A percentile compares a stretch with the other conserved stretches of the same genome.
Evolutionary conservation across 2,113 vertebrate genomes (phyloP).

Genomic region (Carassius auratus): DNA sequence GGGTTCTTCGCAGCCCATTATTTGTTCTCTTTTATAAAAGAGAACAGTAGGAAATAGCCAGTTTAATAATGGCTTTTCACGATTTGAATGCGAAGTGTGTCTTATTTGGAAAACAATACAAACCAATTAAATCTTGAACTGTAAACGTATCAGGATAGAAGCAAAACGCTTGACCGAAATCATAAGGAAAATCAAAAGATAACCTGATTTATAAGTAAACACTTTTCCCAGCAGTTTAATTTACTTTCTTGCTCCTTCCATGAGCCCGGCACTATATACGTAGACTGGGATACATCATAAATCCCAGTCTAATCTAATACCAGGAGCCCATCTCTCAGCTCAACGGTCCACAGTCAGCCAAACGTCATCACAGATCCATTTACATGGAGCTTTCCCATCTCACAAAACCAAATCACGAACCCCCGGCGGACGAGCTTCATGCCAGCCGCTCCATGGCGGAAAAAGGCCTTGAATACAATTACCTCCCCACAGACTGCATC

Average conservation of each 20-base stretch:
- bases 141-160: not conserved
- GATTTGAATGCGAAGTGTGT: not conserved
- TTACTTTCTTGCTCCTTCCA: slow-evolving; percentile 9
- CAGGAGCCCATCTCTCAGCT: slow-evolving; percentile 78
- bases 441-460: slow-evolving; percentile 57
- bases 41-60: not conserved
- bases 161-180: slow-evolving; percentile 26
- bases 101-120: not conserved
- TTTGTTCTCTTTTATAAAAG: not conserved
- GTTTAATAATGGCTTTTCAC: not conserved
- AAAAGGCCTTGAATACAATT: slow-evolving; percentile 68
- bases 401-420: slow-evolving; percentile 35
- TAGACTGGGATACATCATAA: slow-evolving; percentile 69
- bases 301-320: slow-evolving; percentile 83
- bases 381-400: slow-evolving; percentile 40
- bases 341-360: slow-evolving; percentile 71
- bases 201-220: slow-evolving; percentile 32
- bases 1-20: not conserved
- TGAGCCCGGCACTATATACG: slow-evolving; percentile 46
- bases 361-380: slow-evolving; percentile 66
- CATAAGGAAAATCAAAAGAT: slow-evolving; percentile 24
- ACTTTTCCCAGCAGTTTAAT: slow-evolving; percentile 27
- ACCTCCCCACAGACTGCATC: slow-evolving; percentile 64
- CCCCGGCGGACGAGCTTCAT: slow-evolving; percentile 26
- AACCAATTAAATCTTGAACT: not conserved